phyloP scores from a whole-genome alignment of 2,888 invertebrate species.

The Argyresthia albistria region DNA sequence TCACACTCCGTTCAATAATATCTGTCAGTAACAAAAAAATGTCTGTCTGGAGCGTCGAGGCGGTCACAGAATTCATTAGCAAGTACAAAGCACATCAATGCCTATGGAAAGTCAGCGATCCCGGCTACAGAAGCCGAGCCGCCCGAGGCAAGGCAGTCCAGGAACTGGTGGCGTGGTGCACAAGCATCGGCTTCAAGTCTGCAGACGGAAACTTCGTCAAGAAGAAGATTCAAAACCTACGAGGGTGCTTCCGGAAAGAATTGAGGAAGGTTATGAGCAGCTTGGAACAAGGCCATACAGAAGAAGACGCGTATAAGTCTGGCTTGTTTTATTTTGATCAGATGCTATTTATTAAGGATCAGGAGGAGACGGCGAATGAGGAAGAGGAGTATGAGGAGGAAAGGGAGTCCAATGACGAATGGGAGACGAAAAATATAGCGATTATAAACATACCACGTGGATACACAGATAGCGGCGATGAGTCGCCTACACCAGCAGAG shows the following conservation, averaged over 20 bases:
- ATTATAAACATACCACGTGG: background rate
- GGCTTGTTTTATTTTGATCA: constrained; percentile 4
- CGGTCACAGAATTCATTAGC: constrained; percentile 8
- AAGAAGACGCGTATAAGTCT: constrained; percentile 8
- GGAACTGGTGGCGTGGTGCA: constrained; percentile 9
- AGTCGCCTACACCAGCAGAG: too few species aligned
- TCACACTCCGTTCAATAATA: constrained; percentile 3
- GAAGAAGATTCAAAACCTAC: constrained; percentile 10
- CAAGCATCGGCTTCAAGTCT: constrained; percentile 7
- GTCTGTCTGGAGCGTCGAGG: constrained; percentile 8
- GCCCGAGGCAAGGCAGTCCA: constrained; percentile 6
- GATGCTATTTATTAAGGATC: constrained; percentile 5
- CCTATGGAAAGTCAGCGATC: constrained; percentile 10
- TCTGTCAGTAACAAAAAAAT: constrained; percentile 5
- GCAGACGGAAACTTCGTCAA: constrained; percentile 9
- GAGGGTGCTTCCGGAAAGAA: constrained; percentile 11
- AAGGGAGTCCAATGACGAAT: background rate
- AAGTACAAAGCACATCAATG: constrained; percentile 7
- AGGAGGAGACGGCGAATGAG: background rate
- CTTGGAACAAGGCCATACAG: constrained; percentile 8
- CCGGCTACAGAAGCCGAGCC: constrained; percentile 7
- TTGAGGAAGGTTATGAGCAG: constrained; percentile 9
- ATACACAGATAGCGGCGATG: too few species aligned
- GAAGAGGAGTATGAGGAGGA: background rate
- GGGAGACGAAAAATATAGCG: background rate